Conservation (phyloP, 2,888 invertebrate species). For the Sympetrum striolatum region DNA sequence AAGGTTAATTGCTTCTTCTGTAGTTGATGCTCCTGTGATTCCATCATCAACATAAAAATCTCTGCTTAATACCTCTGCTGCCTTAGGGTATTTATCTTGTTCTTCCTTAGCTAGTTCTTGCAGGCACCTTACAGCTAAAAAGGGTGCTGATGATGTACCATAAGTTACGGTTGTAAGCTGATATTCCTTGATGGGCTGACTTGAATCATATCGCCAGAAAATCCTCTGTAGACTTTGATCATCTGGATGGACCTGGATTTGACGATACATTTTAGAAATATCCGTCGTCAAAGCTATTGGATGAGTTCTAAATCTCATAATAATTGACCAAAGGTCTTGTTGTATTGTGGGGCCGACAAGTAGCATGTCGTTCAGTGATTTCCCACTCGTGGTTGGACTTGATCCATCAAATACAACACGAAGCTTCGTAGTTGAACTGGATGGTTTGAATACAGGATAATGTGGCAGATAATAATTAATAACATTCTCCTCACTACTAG, state of each 20-base stretch:
- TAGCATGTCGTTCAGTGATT: no score
- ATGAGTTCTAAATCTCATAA: slow-evolving; percentile 27
- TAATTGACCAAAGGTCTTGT: neutral
- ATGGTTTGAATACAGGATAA: no score
- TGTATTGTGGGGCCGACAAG: neutral
- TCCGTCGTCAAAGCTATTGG: neutral
- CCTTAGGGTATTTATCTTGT: neutral
- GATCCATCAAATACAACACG: no score
- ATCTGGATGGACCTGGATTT: neutral
- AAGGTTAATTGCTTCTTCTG: neutral
- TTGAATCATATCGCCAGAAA: neutral
- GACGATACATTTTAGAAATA: slow-evolving; percentile 27
- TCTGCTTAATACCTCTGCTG: neutral
- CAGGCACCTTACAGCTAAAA: neutral
- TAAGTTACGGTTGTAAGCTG: neutral
- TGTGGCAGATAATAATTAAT: no score
- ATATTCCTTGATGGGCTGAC: slow-evolving; percentile 5
- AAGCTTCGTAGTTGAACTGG: no score
- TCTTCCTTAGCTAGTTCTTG: neutral
- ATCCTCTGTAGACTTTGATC: neutral
- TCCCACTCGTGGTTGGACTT: no score
- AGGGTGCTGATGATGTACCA: no score
- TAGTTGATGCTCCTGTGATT: neutral
- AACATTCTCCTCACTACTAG: no score
- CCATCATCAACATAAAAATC: neutral